Evolutionary conservation across 2,888 invertebrate species (phyloP).

Genomic region (Platynereis dumerilii): DNA sequence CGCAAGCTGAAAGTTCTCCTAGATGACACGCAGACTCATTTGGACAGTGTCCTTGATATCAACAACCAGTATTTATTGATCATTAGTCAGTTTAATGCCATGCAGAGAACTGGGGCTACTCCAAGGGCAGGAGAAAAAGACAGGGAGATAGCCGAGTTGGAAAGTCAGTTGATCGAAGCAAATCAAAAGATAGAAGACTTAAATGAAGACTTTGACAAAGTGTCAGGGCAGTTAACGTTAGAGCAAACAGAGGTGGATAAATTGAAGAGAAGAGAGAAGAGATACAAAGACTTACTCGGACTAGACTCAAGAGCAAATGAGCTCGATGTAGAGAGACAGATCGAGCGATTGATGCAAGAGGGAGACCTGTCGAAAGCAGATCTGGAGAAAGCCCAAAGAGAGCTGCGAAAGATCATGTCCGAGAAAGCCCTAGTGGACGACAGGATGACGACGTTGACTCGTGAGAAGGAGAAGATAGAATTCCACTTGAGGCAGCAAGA

Average conservation of each 20-base stretch:
- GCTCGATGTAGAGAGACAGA: slow-evolving; percentile 19
- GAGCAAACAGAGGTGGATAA: slow-evolving; percentile 27
- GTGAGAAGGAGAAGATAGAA: slow-evolving; percentile 37
- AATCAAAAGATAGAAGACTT: slow-evolving; percentile 26
- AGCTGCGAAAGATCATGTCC: slow-evolving; percentile 17
- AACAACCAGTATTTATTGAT: slow-evolving; percentile 35
- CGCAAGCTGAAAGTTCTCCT: slow-evolving; percentile 28
- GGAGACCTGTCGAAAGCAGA: slow-evolving; percentile 27
- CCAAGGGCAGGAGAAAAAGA: slow-evolving; percentile 3
- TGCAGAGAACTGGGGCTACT: slow-evolving; percentile 23
- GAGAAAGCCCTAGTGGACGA: slow-evolving; percentile 16
- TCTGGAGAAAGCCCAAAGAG: slow-evolving; percentile 25
- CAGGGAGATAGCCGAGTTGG: slow-evolving; percentile 23
- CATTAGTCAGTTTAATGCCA: slow-evolving; percentile 34
- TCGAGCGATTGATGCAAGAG: slow-evolving; percentile 25
- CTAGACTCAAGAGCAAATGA: slow-evolving; percentile 26
- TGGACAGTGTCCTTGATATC: slow-evolving; percentile 34
- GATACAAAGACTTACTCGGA: slow-evolving; percentile 30
- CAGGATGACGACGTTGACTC: slow-evolving; percentile 18
- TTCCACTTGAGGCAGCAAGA: slow-evolving; percentile 38
- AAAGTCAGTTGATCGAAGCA: slow-evolving; percentile 27
- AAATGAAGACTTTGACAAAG: slow-evolving; percentile 18
- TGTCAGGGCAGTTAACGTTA: slow-evolving; percentile 13
- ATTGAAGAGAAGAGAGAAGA: slow-evolving; percentile 22
- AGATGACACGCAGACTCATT: slow-evolving; percentile 31